These are phyloP conservation scores for Sepiola atlantica DNA, from an alignment of 2,888 invertebrate genomes.

Conservation along the genomic window DNA sequence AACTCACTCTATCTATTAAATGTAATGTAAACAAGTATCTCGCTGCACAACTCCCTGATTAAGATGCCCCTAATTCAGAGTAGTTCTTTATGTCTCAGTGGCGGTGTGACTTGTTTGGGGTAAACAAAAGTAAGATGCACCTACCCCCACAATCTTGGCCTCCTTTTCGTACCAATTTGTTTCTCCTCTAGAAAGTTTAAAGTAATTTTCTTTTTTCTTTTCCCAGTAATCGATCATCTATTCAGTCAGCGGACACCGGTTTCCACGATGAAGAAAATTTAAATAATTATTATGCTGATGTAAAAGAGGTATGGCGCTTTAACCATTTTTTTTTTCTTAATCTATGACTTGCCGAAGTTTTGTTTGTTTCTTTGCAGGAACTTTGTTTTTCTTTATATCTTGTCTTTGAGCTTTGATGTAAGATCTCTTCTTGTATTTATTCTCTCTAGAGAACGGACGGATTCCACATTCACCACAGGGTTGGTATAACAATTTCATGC, in stretches of 20 bases:
- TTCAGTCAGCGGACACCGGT: constrained; percentile 48
- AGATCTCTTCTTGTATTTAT: neutral
- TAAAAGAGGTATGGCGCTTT: neutral
- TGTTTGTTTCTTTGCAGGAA: neutral
- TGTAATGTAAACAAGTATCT: too few species aligned
- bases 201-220: neutral
- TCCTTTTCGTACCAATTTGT: too few species aligned
- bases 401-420: neutral
- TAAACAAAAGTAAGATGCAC: too few species aligned
- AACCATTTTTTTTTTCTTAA: neutral
- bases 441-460: neutral
- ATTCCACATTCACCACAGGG: neutral
- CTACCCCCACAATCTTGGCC: too few species aligned
- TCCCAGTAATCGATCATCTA: constrained; percentile 50
- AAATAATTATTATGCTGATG: neutral
- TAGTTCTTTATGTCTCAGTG: too few species aligned
- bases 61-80: too few species aligned
- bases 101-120: too few species aligned
- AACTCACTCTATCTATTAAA: too few species aligned
- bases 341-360: neutral
- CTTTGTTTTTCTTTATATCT: neutral
- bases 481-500: neutral
- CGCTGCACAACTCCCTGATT: too few species aligned
- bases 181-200: too few species aligned
- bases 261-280: constrained; percentile 50